Evolutionary conservation across 2,113 vertebrate species (phyloP).

Genomic region (Petromus typicus): DNA sequence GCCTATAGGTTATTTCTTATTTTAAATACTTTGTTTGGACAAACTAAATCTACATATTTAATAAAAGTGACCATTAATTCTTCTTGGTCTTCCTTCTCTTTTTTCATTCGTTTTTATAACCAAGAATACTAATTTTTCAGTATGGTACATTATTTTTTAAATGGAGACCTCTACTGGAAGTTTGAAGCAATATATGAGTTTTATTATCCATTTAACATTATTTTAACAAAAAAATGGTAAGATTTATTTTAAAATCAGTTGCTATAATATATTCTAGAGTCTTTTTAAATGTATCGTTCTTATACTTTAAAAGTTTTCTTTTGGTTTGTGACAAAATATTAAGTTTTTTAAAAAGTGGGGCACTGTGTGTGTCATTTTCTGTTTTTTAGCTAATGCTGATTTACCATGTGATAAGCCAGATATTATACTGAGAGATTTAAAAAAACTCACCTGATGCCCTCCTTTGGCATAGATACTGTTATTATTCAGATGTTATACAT

Average conservation of each 20-base stretch:
- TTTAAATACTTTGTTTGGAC: conserved; percentile 58
- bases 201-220: conserved; percentile 51
- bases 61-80: conserved; percentile 11
- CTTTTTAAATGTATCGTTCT: conserved; percentile 30
- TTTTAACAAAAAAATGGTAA: conserved; percentile 24
- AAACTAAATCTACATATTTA: conserved; percentile 45
- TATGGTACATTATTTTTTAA: conserved; percentile 69
- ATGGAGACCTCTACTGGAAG: conserved; percentile 81
- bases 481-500: not conserved
- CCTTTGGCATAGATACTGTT: not conserved
- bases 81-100: not conserved
- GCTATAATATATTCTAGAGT: not conserved
- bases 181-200: conserved; percentile 69
- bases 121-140: conserved; percentile 64
- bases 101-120: not conserved
- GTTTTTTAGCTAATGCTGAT: conserved; percentile 41
- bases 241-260: conserved; percentile 28
- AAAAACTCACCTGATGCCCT: not conserved
- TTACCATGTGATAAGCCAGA: not conserved
- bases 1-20: conserved; percentile 11
- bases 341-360: conserved; percentile 11
- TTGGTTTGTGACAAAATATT: conserved; percentile 14
- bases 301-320: conserved; percentile 33
- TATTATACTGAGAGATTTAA: not conserved
- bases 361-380: conserved; percentile 6